Percentiles rank a stretch among this genome's conserved stretches.
Conservation (phyloP, 2,888 invertebrate genomes). For the Linyphia triangularis region DNA sequence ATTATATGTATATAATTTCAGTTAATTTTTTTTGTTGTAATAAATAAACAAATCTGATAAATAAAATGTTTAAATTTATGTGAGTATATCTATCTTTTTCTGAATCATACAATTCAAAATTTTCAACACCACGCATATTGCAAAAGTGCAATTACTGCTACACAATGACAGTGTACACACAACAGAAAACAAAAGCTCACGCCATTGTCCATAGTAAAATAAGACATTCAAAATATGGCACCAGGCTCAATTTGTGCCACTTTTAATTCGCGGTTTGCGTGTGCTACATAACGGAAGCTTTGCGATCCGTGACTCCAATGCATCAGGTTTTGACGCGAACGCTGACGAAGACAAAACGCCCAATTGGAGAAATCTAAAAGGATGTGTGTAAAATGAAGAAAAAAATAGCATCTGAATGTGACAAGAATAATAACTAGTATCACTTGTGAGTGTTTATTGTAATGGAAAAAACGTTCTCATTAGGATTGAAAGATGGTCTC, state of each 20-base stretch:
- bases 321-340: conserved; percentile 32
- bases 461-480: no score
- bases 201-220: neutral
- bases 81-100: no score
- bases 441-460: conserved; percentile 5
- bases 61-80: no score
- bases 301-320: conserved; percentile 53
- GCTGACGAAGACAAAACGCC: conserved; percentile 63
- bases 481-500: no score
- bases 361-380: conserved; percentile 34
- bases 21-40: no score
- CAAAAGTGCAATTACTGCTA: neutral
- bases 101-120: no score
- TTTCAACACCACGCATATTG: no score
- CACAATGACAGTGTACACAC: neutral
- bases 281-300: conserved; percentile 18
- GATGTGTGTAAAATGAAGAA: conserved; percentile 7
- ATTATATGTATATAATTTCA: no score
- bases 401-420: conserved; percentile 35
- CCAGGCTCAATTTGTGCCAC: neutral
- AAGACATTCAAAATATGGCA: conserved; percentile 15
- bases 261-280: conserved; percentile 40
- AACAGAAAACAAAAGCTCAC: neutral
- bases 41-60: no score
- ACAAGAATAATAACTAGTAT: conserved; percentile 45